Evolutionary conservation across 2,888 invertebrate species (phyloP).

Genomic region (Hipparchia semele): DNA sequence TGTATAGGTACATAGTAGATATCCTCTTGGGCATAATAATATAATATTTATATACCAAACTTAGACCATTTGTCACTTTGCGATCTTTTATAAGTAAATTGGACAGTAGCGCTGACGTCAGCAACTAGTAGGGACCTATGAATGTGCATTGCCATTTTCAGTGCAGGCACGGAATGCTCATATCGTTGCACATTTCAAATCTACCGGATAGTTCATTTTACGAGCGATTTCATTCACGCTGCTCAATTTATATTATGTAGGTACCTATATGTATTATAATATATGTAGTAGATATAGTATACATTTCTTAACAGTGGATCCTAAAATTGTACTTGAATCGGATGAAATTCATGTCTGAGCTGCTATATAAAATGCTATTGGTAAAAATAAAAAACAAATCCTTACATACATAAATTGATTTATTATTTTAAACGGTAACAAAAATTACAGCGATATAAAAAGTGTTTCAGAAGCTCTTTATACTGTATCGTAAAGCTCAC

Average conservation of each 20-base stretch:
- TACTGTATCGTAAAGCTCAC: conserved; percentile 35
- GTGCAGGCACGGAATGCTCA: conserved; percentile 1
- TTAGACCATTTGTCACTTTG: too few relatives aligned
- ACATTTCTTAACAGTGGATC: too few relatives aligned
- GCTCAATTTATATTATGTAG: background rate
- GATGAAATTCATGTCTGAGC: too few relatives aligned
- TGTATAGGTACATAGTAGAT: too few relatives aligned
- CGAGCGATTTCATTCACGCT: background rate
- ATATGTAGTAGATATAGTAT: too few relatives aligned
- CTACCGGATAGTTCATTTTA: conserved; percentile 1
- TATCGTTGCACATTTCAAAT: conserved; percentile 8
- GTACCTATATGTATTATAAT: too few relatives aligned
- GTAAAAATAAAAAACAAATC: too few relatives aligned
- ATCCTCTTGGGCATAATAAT: too few relatives aligned
- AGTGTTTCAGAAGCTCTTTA: background rate
- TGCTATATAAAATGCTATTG: too few relatives aligned
- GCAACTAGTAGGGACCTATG: background rate
- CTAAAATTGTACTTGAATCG: too few relatives aligned
- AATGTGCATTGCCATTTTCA: background rate
- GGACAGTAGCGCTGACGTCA: background rate
- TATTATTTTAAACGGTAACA: conserved; percentile 5
- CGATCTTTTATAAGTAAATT: too few relatives aligned
- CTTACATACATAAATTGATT: background rate
- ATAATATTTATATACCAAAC: too few relatives aligned
- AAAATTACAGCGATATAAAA: conserved; percentile 5